These are phyloP conservation scores for Hoplostethus mediterraneus DNA, from an alignment of 2,797 vertebrate genomes.

Conservation along the genomic window DNA sequence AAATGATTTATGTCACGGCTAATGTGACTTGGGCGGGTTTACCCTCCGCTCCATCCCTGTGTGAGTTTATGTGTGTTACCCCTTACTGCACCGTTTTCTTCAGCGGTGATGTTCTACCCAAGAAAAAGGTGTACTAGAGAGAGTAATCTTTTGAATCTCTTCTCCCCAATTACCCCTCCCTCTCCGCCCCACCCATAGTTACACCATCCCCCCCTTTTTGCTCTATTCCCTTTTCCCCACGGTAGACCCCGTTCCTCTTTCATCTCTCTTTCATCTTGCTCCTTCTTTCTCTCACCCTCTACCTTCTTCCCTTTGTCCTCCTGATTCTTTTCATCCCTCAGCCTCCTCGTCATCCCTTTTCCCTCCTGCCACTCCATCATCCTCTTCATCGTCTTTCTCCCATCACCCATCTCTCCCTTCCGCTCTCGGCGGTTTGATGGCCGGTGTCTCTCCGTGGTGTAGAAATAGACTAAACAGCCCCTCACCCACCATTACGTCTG, in stretches of 20 bases:
- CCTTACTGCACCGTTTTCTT: constrained; percentile 4
- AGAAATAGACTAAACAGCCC: constrained; percentile 35
- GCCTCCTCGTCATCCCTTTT: not conserved
- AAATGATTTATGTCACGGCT: constrained; percentile 4
- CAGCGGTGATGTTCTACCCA: constrained; percentile 11
- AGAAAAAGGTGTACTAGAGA: constrained; percentile 20
- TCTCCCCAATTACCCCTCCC: constrained; percentile 16
- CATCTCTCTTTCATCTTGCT: constrained; percentile 53
- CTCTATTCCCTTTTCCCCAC: constrained; percentile 29
- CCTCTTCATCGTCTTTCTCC: constrained; percentile 16
- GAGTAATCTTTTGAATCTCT: constrained; percentile 1
- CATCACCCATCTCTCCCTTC: constrained; percentile 17
- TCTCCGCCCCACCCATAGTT: not conserved
- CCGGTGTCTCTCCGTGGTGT: constrained; percentile 5
- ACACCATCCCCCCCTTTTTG: not conserved
- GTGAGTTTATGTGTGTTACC: not conserved
- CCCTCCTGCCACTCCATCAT: constrained; percentile 1
- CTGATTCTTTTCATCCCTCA: constrained; percentile 21
- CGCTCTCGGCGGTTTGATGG: not conserved
- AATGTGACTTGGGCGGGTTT: not conserved
- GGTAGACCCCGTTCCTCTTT: constrained; percentile 4
- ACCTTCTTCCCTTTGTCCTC: constrained; percentile 40
- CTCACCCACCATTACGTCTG: constrained; percentile 48
- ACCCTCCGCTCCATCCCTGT: too few relatives aligned
- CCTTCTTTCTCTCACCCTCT: constrained; percentile 8